Conservation (phyloP, 2,888 invertebrate species). For the Hemithea aestivaria region DNA sequence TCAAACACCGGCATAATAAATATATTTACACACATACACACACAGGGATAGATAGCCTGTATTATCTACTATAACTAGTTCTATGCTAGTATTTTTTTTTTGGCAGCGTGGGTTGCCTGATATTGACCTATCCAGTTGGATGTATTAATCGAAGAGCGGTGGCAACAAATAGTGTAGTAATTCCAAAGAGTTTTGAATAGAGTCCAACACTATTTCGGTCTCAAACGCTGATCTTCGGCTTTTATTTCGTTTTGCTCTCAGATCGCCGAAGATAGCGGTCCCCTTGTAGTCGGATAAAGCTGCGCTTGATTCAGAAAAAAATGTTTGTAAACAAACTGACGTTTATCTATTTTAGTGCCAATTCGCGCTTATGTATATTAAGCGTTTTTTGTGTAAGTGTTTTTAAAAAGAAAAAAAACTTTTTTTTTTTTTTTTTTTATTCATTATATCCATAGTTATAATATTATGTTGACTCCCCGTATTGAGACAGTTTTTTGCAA, state of each 20-base stretch:
- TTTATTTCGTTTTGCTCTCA: conserved; percentile 61
- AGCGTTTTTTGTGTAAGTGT: conserved; percentile 11
- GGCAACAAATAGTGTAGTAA: conserved; percentile 73
- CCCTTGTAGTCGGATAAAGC: conserved; percentile 22
- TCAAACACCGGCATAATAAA: no score
- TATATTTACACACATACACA: no score
- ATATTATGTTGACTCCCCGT: no score
- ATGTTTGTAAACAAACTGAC: conserved; percentile 21
- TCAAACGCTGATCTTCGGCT: conserved; percentile 64
- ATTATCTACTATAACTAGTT: no score
- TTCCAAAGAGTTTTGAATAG: conserved; percentile 77
- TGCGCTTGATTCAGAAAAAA: conserved; percentile 14
- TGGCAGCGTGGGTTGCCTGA: no score
- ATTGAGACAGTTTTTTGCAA: no score
- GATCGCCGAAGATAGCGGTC: conserved; percentile 52
- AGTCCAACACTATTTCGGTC: conserved; percentile 76
- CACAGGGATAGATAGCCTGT: no score
- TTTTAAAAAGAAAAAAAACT: no score
- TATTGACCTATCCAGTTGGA: no score
- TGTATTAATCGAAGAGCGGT: conserved; percentile 75
- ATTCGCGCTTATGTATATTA: conserved; percentile 17
- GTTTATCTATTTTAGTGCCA: conserved; percentile 21
- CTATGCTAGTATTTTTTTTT: no score
- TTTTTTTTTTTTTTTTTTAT: no score
- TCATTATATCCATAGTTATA: no score